Evolutionary conservation across 2,113 vertebrate genomes (phyloP).

Genomic region (Saguinus imperator): DNA sequence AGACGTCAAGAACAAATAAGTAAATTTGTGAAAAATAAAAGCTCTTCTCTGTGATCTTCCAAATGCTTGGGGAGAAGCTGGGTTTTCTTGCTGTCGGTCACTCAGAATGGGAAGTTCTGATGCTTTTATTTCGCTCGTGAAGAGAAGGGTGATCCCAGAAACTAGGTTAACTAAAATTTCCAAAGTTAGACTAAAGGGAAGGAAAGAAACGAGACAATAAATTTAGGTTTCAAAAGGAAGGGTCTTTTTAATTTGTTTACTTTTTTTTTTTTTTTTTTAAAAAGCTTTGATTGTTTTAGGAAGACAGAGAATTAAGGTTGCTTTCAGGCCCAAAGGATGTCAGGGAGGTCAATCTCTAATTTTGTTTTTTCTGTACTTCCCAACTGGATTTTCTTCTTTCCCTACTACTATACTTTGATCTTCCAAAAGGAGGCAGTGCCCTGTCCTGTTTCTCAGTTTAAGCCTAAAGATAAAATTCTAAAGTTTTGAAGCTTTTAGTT

Average conservation of each 20-base stretch:
- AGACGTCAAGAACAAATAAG: constrained; percentile 11
- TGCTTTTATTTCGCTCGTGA: not conserved
- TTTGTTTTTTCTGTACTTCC: not conserved
- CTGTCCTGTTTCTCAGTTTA: not conserved
- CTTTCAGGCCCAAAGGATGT: not conserved
- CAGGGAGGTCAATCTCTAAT: not conserved
- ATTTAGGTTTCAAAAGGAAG: not conserved
- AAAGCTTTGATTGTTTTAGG: not conserved
- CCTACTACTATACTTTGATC: not conserved
- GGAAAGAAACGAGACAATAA: not conserved
- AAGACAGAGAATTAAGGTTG: not conserved
- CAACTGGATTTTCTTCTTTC: not conserved
- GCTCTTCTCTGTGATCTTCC: not conserved
- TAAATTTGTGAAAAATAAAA: not conserved
- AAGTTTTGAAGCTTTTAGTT: not conserved
- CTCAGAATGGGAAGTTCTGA: not conserved
- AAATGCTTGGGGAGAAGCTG: not conserved
- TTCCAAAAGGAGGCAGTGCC: not conserved
- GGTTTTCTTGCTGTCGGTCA: not conserved
- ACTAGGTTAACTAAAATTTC: not conserved
- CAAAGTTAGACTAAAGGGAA: not conserved
- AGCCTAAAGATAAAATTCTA: constrained; percentile 11
- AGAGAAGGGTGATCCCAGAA: not conserved
- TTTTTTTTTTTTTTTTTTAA: not conserved
- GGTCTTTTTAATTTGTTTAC: not conserved